These are phyloP conservation scores for Papilio aristodemus DNA, from an alignment of 1,140 invertebrate genomes.

Conservation along the genomic window DNA sequence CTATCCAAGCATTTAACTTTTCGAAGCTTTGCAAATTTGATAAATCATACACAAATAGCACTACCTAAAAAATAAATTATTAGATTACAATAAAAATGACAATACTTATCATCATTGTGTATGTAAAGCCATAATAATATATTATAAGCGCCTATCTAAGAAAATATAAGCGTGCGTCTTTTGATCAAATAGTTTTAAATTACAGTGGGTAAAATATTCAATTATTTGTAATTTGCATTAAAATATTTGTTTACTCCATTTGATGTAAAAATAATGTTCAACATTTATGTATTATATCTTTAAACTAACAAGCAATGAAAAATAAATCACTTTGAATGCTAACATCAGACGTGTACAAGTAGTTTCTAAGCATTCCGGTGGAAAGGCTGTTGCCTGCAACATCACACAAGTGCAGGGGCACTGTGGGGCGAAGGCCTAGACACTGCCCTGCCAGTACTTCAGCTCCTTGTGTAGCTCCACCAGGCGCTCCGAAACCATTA, in stretches of 20 bases:
- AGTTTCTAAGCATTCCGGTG: slow-evolving; percentile 91
- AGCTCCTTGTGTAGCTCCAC: slow-evolving; percentile 87
- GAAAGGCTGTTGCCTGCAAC: slow-evolving; percentile 88
- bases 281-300: slow-evolving; percentile 3
- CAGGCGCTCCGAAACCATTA: slow-evolving; percentile 39
- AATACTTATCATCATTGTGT: no score
- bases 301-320: slow-evolving; percentile 21
- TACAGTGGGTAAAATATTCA: no score
- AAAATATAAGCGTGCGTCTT: no score
- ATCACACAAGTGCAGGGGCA: slow-evolving; percentile 89
- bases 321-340: slow-evolving; percentile 37
- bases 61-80: slow-evolving; percentile 82
- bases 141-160: no score
- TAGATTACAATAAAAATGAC: no score
- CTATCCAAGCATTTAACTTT: slow-evolving; percentile 87
- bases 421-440: slow-evolving; percentile 81
- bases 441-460: slow-evolving; percentile 86
- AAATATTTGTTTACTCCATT: no score
- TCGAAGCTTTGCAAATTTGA: slow-evolving; percentile 92
- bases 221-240: no score
- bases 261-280: no score
- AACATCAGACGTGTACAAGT: slow-evolving; percentile 90
- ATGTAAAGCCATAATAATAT: no score
- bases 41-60: slow-evolving; percentile 93
- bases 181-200: no score